Conservation (phyloP, 2,113 vertebrate genomes). For the Tachuris rubrigastra region DNA sequence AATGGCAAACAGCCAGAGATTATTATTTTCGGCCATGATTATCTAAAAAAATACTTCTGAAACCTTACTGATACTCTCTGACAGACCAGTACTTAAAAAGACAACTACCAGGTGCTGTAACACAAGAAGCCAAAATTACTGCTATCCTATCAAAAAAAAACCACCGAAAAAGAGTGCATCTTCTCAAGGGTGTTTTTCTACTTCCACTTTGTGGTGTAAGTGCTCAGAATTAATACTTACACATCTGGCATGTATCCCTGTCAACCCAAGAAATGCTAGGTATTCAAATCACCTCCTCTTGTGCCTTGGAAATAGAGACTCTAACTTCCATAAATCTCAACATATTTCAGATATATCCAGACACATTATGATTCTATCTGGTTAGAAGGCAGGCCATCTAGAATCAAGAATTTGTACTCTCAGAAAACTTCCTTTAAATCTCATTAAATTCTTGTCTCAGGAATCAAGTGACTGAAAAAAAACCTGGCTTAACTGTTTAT, state of each 20-base stretch:
- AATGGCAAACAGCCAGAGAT: neutral
- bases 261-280: neutral
- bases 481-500: neutral
- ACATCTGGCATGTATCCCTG: fast-evolving
- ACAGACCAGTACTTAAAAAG: neutral
- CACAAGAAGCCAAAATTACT: neutral
- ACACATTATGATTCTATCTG: neutral
- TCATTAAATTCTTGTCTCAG: neutral
- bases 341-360: neutral
- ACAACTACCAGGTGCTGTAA: neutral
- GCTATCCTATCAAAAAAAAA: neutral
- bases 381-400: neutral
- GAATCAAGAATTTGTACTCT: neutral
- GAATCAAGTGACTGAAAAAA: neutral
- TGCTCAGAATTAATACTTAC: neutral
- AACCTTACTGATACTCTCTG: neutral
- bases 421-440: neutral
- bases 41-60: neutral
- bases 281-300: neutral
- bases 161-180: neutral
- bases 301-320: neutral
- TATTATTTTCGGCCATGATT: neutral
- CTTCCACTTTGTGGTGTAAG: neutral
- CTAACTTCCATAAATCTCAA: neutral
- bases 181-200: neutral